phyloP scores from a whole-genome alignment of 2,888 invertebrate species.

The Agrochola circellaris region DNA sequence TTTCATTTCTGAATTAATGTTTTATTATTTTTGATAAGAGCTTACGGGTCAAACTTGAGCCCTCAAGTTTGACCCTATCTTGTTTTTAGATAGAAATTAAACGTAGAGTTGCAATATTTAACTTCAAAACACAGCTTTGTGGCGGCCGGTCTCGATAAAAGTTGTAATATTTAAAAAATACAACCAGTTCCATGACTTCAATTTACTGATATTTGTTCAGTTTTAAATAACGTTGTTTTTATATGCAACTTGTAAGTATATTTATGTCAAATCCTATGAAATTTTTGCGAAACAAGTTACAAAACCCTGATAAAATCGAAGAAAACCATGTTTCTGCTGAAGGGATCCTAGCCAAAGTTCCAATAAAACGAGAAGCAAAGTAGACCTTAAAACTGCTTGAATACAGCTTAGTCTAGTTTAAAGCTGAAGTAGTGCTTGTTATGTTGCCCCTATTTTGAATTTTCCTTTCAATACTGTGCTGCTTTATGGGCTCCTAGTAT shows the following conservation, averaged over 20 bases:
- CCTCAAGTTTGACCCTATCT: no score
- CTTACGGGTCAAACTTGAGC: background rate
- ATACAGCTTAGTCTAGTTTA: constrained; percentile 13
- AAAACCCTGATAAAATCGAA: background rate
- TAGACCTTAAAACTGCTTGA: background rate
- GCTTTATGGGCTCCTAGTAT: constrained; percentile 27
- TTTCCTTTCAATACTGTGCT: background rate
- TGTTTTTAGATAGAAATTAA: background rate
- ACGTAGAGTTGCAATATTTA: background rate
- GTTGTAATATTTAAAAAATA: background rate
- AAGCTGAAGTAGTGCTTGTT: background rate
- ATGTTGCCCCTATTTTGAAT: background rate
- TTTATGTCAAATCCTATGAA: background rate
- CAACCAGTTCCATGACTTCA: background rate
- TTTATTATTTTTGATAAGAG: background rate
- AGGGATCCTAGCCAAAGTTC: background rate
- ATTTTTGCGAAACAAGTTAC: background rate
- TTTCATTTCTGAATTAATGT: no score
- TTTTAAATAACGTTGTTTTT: background rate
- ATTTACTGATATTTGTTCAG: background rate
- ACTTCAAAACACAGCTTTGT: background rate
- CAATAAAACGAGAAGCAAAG: background rate
- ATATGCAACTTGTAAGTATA: no score
- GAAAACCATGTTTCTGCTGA: background rate
- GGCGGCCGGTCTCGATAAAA: background rate